Evolutionary conservation across 2,888 invertebrate genomes (phyloP), one percentile per base, ranked within the genome.

Genomic region (Folsomia candida): DNA sequence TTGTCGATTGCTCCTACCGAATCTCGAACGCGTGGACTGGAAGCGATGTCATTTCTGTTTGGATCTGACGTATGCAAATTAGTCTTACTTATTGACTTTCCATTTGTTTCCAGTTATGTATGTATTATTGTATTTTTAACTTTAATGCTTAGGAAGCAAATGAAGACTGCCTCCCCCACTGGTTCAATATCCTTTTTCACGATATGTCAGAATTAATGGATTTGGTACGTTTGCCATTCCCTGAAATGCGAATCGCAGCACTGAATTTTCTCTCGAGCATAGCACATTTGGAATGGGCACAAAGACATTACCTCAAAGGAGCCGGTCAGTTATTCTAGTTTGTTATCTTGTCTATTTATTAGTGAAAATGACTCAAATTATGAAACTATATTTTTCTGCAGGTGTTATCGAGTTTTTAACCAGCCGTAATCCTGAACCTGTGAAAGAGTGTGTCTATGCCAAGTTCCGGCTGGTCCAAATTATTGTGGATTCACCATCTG

Each of bases 341-440:
- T n/a, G n/a, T n/a, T n/a, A n/a, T n/a, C n/a, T n/a, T n/a, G n/a
- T n/a, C n/a, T n/a, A n/a, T n/a, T n/a, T n/a, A n/a, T n/a, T n/a
- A n/a, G n/a, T n/a, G n/a, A n/a, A n/a, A n/a, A n/a, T n/a, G n/a
- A n/a, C n/a, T n/a, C n/a, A n/a, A n/a, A n/a, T n/a, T n/a, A n/a
- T n/a, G n/a, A 2, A 60, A 25, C 37, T 37, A n/a, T 37, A 37
- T 37, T 37, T 37, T 37, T 37, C 54, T 51, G 80, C 84, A 67
- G 85, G 85, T 1, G 84, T 85, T 62, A 78, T 83, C 4, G 85
- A 85, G 79, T 86, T 83, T 77, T 76, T 86, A 20, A 79, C 85
- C 11, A 82, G 86, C 78, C 81, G 85, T 54, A 79, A 81, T 26
- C 83, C 83, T 6, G 85, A 85, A 73, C 81, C 81, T 0, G 81